These are phyloP conservation scores for Anthoptus insignis DNA, from an alignment of 2,888 invertebrate genomes.

Conservation along the genomic window DNA sequence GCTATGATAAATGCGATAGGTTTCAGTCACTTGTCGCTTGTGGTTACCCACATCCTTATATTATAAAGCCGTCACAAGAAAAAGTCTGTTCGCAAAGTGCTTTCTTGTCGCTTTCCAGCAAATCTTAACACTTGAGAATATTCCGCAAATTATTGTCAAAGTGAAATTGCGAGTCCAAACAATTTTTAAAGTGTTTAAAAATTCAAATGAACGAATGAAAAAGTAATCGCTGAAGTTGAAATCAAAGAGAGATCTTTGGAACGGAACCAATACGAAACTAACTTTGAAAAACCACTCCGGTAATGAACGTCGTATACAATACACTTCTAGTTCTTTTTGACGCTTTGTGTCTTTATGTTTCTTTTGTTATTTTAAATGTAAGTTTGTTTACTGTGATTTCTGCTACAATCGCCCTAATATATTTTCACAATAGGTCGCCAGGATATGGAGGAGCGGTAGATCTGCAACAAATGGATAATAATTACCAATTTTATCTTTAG, in stretches of 20 bases:
- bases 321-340: neutral
- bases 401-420: too few species aligned
- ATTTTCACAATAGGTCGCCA: too few species aligned
- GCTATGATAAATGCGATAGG: too few species aligned
- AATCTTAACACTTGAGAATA: conserved; percentile 15
- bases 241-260: conserved; percentile 5
- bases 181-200: conserved; percentile 33
- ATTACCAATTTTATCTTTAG: too few species aligned
- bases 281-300: conserved; percentile 6
- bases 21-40: neutral
- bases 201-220: conserved; percentile 28
- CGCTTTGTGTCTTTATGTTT: too few species aligned
- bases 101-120: conserved; percentile 19
- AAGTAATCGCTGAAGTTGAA: conserved; percentile 20
- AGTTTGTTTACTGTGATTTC: too few species aligned
- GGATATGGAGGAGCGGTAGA: too few species aligned
- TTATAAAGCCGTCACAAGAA: conserved; percentile 9
- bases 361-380: too few species aligned
- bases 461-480: too few species aligned
- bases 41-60: neutral
- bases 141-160: conserved; percentile 23
- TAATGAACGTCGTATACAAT: conserved; percentile 3
- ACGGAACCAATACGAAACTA: neutral
- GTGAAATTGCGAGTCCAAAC: conserved; percentile 16
- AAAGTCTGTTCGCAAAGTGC: conserved; percentile 23